Base-by-base conservation (phyloP, 2,888 invertebrate genomes). In the Dione juno region DNA sequence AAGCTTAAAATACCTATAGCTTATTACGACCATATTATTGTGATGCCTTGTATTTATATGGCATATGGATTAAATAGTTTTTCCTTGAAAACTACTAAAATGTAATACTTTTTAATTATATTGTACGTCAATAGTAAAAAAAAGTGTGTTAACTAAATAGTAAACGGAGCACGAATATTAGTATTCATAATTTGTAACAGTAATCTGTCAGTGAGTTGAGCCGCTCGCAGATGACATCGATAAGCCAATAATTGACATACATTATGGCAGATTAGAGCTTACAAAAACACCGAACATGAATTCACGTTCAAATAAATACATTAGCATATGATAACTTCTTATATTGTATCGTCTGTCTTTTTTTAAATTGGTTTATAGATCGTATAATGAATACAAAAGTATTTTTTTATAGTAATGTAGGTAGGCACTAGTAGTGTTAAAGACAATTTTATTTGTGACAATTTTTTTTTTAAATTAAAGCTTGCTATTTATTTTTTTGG, bases 221-320 rank as follows among this genome's bases (percentile, higher is more conserved):
- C 9, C 57, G 57, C 10, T 14, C n/a, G 28, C 61, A 61, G 61
- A 28, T 61, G 45, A 45, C 61, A 61, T 43, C 45, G 28, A 61
- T 61, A 61, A 61, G 28, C 14, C 45, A n/a, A 61, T 45, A 14
- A 61, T 45, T 59, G 43, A 61, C 43, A 61, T n/a, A 45, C 21
- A 21, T 41, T 61, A 61, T 45, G 14, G n/a, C 5, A 45, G 28
- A 28, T 45, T 28, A 61, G 11, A 21, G 28, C 10, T 9, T n/a
- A 59, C 21, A 61, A 61, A 45, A 28, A 45, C n/a, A n/a, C 10
- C 41, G 21, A 10, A 45, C n/a, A 45, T 11, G 28, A 28, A 21
- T 45, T 45, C n/a, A 16, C 43, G n/a, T 10, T 16, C 45, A 7
- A 28, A 61, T 45, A 45, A n/a, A n/a, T 7, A 16, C 9, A 41